Conservation (phyloP, 2,797 vertebrate genomes). For the Sarcophilus harrisii region DNA sequence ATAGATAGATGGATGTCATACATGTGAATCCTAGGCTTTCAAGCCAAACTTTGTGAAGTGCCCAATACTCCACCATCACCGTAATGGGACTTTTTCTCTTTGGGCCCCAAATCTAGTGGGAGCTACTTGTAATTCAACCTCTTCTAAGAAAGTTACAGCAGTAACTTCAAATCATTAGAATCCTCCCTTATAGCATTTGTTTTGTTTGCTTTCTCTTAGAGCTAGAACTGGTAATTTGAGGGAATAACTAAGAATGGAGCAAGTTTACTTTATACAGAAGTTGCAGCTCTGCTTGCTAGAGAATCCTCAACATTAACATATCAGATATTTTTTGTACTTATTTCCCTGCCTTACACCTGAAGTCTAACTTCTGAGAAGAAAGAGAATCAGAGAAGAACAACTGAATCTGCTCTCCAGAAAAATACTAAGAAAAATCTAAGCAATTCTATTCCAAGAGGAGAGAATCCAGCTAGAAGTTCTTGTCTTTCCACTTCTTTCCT, state of each 20-base stretch:
- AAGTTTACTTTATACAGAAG: background rate
- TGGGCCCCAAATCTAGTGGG: conserved; percentile 22
- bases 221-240: background rate
- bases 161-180: background rate
- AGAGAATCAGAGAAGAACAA: conserved; percentile 7
- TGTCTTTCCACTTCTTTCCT: conserved; percentile 39
- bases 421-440: conserved; percentile 37
- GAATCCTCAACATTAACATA: background rate
- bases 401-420: conserved; percentile 18
- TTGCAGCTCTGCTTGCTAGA: background rate
- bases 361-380: conserved; percentile 20
- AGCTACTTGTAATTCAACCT: background rate
- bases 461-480: conserved; percentile 45
- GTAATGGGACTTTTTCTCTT: background rate
- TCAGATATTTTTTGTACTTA: background rate
- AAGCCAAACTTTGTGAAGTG: conserved; percentile 2
- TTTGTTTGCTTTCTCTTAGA: conserved; percentile 15
- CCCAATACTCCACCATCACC: background rate
- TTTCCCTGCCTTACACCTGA: conserved; percentile 16
- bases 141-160: background rate
- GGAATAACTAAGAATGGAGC: background rate
- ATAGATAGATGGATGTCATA: conserved; percentile 8
- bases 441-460: background rate
- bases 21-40: conserved; percentile 49
- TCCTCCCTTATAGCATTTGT: background rate